Evolutionary conservation across 2,797 vertebrate genomes (phyloP).

Genomic region (Rhincodon typus): DNA sequence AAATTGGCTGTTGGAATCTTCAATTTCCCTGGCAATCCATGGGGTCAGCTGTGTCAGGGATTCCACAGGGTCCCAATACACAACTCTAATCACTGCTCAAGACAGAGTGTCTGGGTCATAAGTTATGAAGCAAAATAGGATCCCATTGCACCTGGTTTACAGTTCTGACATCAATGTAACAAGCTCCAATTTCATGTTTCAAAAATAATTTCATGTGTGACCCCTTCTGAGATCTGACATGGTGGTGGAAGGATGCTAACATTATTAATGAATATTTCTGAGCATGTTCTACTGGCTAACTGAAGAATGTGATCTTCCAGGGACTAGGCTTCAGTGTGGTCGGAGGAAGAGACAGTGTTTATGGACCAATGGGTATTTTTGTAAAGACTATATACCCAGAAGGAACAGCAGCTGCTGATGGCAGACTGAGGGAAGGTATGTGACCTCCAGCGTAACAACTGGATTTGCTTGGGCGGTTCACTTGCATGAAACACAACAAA

Average conservation of each 20-base stretch:
- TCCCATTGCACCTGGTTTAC: background rate
- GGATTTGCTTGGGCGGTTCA: background rate
- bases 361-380: conserved; percentile 90
- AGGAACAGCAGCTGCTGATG: conserved; percentile 84
- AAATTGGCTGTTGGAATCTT: too few species aligned
- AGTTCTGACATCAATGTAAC: background rate
- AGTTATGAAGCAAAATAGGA: too few species aligned
- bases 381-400: conserved; percentile 90
- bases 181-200: background rate
- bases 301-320: conserved; percentile 47
- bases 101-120: too few species aligned
- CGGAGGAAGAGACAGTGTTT: conserved; percentile 85
- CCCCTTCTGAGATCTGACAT: background rate
- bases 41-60: too few species aligned
- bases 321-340: conserved; percentile 93
- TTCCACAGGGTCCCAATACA: too few species aligned
- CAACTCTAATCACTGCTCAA: too few species aligned
- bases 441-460: background rate
- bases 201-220: background rate
- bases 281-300: background rate
- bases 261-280: background rate
- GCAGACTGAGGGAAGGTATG: conserved; percentile 82
- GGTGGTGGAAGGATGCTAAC: background rate
- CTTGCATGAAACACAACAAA: background rate
- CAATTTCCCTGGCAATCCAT: too few species aligned